These are phyloP conservation scores for Abrostola triplasia DNA, from an alignment of 2,888 invertebrate genomes.

Conservation along the genomic window DNA sequence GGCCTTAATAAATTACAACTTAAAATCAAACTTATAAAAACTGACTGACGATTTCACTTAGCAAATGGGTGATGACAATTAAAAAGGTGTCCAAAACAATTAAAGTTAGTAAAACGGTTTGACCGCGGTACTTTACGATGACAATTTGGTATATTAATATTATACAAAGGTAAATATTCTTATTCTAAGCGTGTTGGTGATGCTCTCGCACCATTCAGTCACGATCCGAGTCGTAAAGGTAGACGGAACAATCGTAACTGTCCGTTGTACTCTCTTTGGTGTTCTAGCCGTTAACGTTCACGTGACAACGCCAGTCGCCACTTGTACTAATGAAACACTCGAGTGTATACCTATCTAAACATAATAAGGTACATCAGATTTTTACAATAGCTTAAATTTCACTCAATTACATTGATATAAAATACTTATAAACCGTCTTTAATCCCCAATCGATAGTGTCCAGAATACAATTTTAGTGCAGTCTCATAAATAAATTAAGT, in stretches of 20 bases:
- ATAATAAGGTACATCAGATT: conserved; percentile 53
- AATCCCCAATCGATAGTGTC: conserved; percentile 40
- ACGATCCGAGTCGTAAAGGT: conserved; percentile 61
- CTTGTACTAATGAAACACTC: conserved; percentile 56
- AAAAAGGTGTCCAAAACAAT: conserved; percentile 39
- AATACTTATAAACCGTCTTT: conserved; percentile 38
- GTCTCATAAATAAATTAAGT: conserved; percentile 56
- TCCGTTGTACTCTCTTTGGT: conserved; percentile 78
- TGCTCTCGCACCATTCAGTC: conserved; percentile 64
- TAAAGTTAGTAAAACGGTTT: conserved; percentile 62
- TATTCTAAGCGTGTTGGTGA: conserved; percentile 54
- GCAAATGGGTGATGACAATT: conserved; percentile 37
- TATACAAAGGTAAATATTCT: conserved; percentile 42
- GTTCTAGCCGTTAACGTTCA: conserved; percentile 83
- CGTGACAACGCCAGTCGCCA: conserved; percentile 60
- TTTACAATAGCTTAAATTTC: conserved; percentile 51
- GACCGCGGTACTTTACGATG: conserved; percentile 61
- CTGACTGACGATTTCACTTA: conserved; percentile 66
- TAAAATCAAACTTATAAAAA: conserved; percentile 68
- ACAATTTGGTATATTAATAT: conserved; percentile 54
- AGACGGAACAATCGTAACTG: conserved; percentile 63
- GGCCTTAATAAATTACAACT: conserved; percentile 81
- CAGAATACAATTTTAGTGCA: conserved; percentile 44
- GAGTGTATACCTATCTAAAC: conserved; percentile 53
- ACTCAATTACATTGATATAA: conserved; percentile 55